Evolutionary conservation across 2,888 invertebrate genomes (phyloP).

Genomic region (Dynastes maya): DNA sequence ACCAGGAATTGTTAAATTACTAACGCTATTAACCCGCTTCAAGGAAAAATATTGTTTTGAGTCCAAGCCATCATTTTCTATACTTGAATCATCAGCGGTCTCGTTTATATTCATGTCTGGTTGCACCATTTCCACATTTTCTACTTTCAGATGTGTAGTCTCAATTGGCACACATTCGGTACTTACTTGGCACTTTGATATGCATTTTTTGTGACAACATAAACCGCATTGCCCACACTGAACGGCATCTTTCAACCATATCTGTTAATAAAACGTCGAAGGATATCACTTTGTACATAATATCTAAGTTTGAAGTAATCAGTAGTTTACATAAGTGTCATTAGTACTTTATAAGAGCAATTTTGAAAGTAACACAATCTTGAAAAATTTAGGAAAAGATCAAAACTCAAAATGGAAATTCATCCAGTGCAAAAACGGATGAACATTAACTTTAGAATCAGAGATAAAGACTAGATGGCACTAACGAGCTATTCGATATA

Average conservation of each 20-base stretch:
- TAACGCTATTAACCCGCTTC: constrained; percentile 82
- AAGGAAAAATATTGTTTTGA: constrained; percentile 70
- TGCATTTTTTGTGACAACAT: constrained; percentile 97
- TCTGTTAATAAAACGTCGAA: constrained; percentile 72
- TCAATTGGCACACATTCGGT: constrained; percentile 73
- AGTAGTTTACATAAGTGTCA: neutral
- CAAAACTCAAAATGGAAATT: too few relatives aligned
- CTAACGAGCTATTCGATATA: too few relatives aligned
- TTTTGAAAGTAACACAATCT: too few relatives aligned
- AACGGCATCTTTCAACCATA: constrained; percentile 97
- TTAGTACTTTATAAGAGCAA: neutral
- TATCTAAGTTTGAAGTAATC: neutral
- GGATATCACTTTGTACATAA: constrained; percentile 1
- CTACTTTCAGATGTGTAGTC: constrained; percentile 57
- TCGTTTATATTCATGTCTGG: constrained; percentile 73
- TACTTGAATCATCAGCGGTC: constrained; percentile 62
- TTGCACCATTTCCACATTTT: constrained; percentile 61
- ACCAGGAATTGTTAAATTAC: constrained; percentile 79
- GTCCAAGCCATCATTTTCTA: constrained; percentile 63
- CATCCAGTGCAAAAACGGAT: too few relatives aligned
- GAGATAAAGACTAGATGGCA: too few relatives aligned
- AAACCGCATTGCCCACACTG: constrained; percentile 92
- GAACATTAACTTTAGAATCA: too few relatives aligned
- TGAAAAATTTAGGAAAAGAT: too few relatives aligned
- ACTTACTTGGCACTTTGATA: constrained; percentile 86